Base-by-base conservation (phyloP, 2,888 invertebrate genomes). In the Chironomus tentans region DNA sequence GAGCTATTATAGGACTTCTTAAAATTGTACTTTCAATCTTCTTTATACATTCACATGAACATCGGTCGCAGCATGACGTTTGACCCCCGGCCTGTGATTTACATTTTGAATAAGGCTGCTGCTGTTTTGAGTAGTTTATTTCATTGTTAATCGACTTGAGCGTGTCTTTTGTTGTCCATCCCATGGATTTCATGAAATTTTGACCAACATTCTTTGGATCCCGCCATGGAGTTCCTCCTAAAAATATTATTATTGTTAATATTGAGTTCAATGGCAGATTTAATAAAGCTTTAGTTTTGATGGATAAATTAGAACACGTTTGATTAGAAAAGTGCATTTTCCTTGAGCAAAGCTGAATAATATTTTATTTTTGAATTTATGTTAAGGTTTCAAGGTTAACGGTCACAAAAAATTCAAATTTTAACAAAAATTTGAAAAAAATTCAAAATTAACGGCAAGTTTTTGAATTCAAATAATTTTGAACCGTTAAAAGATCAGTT, bases 131-230 rank as follows among this genome's bases (percentile, higher is more conserved):
- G 21, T 48, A 24, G 46, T 74, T 74, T 1, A 50, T 83, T 77
- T 83, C 83, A 77, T 83, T 82, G 77, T 84, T 84, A 12, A 84
- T 77, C 48, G 82, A 82, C 76, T 83, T 83, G 0, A 84, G 79
- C 80, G 83, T 81, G 77, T 82, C 82, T 76, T 83, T 83, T 76
- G 84, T 83, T 0, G 84, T 84, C 84, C 84, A 84, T 21, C 84
- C 84, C 91, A 93, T 87, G 79, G 92, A 92, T 82, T 90, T 88
- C 80, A 90, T 88, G 86, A 93, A 92, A 83, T 90, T 88, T 79
- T 88, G 84, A 80, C 92, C 92, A 80, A 91, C 86, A 81, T 88
- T 85, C 80, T 88, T 87, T 77, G 91, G 91, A 83, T 90, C 88
- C 81, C 92, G 87, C 92, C 92, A 92, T 78, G 88, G 87, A 75